A percentile compares a stretch with the other conserved stretches of the same genome.
Conservation (phyloP, 2,797 vertebrate genomes). For the Falco rusticolus region DNA sequence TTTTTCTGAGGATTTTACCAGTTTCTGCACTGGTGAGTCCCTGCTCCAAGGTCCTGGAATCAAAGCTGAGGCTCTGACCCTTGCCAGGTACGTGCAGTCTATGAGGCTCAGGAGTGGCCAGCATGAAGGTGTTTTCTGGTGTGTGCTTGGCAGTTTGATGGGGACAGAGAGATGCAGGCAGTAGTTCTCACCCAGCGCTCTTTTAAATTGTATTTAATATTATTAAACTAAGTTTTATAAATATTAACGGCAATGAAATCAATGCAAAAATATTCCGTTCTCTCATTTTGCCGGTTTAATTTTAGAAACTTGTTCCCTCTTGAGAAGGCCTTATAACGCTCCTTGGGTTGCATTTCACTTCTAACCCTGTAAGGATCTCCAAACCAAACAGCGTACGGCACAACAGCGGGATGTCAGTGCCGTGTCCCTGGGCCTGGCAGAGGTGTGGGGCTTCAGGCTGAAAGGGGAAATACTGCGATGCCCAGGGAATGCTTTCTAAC, state of each 20-base stretch:
- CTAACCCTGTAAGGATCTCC: neutral
- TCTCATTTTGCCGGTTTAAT: neutral
- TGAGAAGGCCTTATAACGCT: accelerated
- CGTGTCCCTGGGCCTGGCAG: neutral
- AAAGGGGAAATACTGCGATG: accelerated
- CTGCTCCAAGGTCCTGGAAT: neutral
- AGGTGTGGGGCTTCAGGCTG: accelerated
- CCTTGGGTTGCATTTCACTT: neutral
- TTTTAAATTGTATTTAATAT: neutral
- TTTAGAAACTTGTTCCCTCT: neutral
- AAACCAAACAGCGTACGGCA: accelerated
- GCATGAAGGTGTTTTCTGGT: accelerated
- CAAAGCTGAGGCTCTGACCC: neutral
- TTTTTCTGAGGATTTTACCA: neutral
- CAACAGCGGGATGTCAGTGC: neutral
- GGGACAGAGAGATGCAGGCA: neutral
- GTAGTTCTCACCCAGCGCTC: neutral
- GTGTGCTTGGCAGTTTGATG: neutral
- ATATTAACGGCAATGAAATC: neutral
- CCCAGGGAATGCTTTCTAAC: neutral
- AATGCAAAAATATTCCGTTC: neutral
- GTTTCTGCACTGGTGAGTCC: too few relatives aligned
- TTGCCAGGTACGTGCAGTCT: accelerated
- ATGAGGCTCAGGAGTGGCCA: neutral
- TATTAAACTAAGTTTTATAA: neutral